Evolutionary conservation across 1,140 invertebrate genomes (phyloP), one percentile per base, ranked within the genome.

Genomic region (Drosophila tristis): DNA sequence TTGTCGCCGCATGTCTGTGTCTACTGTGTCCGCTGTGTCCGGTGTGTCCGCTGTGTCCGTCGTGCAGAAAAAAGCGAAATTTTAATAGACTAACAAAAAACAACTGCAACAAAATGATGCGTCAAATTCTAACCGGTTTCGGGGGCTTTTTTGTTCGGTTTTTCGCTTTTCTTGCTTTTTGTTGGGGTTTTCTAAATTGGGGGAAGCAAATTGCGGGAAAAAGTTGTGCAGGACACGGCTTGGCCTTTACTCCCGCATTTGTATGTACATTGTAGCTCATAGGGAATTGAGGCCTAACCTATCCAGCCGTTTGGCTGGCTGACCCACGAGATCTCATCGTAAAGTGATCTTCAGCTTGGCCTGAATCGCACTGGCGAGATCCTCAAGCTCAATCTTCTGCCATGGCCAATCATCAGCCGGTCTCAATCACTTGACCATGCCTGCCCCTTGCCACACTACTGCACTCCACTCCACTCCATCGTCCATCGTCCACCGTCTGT

Each of bases 91-190:
- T 15, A 43, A 25, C 23, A 25, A 51, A 25, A 51, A 48, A 26
- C 66, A 62, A 49, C 53, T 53, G 31, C 57, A 42, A 58, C 25
- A 25, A 63, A 16, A 58, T 29, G 39, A 61, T 51, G 68, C 62
- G 65, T 66, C 55, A 74, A 62, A 75, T 89, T 86, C 84, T 86
- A 65, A 86, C 84, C 82, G 78, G 82, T 87, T 86, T 87, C 56
- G 4, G 44, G 62, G 43, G 15, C 16, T 71, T 51, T 45, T 47
- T 20, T n/a, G n/a, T n/a, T n/a, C n/a, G 5, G 6, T 74, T 48
- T 50, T 73, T 44, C 23, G 16, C 1, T 16, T 16, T 16, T 4
- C 13, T n/a, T 29, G 15, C 20, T 26, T 39, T 20, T 29, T 7
- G 8, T 62, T 62, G 35, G 26, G 13, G 20, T 15, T 45, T 53